Evolutionary conservation across 2,797 vertebrate species (phyloP), one percentile per base, ranked within the genome.

Genomic region (Discoglossus pictus): DNA sequence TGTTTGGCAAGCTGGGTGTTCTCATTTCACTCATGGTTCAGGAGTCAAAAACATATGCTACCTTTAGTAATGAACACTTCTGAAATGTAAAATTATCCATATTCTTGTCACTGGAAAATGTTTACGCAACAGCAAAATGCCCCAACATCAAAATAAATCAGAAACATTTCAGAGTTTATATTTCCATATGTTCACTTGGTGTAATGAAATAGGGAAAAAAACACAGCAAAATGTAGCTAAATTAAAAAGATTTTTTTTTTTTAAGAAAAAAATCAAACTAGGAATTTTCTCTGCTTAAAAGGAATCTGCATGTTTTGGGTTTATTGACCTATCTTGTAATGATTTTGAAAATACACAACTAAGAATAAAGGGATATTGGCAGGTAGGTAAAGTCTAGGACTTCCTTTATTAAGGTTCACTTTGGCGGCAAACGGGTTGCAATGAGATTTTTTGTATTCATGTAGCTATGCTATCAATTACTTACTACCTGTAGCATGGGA

Each of bases 1-100:
- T 83, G 64, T 83, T 86, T 86, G 76, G 76, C 80, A 84, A 83
- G 80, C 78, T 83, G 75, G 73, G 56, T 84, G 79, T 87, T 83
- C 78, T 85, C 75, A 84, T 84, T 81, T 80, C 79, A 75, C 75
- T 83, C 78, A 77, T 85, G 76, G 77, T 83, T 83, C 79, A 86
- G 80, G 83, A 86, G 83, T 85, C 80, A 83, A 87, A 87, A 85
- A 83, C 81, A 84, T 83, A 83, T 84, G 80, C 67, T 86, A 82
- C 79, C 78, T 85, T 82, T 80, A 82, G 74, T 82, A 86, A 85
- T 82, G 78, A 81, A 81, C 78, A 83, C 82, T 82, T 81, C 76
- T 74, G 83, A 81, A 81, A 76, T 78, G 83, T 77, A 75, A 80
- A 85, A 76, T 70, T 82, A 82, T 88, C 78, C 78, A 85, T 84